Evolutionary conservation across 2,888 invertebrate species (phyloP), one percentile per base, ranked within the genome.

Genomic region (Leptopilina myrica): DNA sequence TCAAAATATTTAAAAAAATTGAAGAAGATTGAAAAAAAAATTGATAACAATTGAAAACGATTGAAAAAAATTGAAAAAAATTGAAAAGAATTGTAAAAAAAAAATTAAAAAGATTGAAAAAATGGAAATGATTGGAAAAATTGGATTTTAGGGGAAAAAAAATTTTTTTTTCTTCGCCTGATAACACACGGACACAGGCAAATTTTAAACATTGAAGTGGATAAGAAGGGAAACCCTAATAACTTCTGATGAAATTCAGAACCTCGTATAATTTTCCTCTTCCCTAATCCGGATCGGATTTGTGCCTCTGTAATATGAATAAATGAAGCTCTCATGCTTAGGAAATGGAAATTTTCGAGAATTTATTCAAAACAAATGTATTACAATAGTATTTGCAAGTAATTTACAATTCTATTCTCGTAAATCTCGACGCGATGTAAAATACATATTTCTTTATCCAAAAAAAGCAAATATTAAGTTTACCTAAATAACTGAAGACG

Each of bases 241-340:
- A 69, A 69, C 53, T 69, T 69, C 12, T 69, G 53, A 69, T 69
- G 53, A 69, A 69, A 69, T 53, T 69, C 69, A 69, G 53, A 69
- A 49, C 26, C 53, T 49, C 53, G 69, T 26, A 69, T 53, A 69
- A 53, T 53, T 69, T 49, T 49, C 53, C 69, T 67, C 53, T 53
- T 69, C 69, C 53, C 49, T 40, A 53, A 69, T 53, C 26, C 53
- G 69, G 69, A 69, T 69, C 69, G 26, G 69, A 69, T 69, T 69
- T 69, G 69, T 46, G 26, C 69, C 69, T 49, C 26, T 53, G 12
- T 69, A 69, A 69, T 69, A 69, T 69, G 69, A 69, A 53, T 69
- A 69, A 69, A 69, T 69, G 53, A 69, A 53, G 26, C 26, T 49
- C 26, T 69, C 53, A 49, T 53, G 26, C 26, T 69, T 69, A 46